A percentile compares a stretch with the other conserved stretches of the same genome.
Evolutionary conservation across 2,113 vertebrate species (phyloP).

Genomic region (Lota lota): DNA sequence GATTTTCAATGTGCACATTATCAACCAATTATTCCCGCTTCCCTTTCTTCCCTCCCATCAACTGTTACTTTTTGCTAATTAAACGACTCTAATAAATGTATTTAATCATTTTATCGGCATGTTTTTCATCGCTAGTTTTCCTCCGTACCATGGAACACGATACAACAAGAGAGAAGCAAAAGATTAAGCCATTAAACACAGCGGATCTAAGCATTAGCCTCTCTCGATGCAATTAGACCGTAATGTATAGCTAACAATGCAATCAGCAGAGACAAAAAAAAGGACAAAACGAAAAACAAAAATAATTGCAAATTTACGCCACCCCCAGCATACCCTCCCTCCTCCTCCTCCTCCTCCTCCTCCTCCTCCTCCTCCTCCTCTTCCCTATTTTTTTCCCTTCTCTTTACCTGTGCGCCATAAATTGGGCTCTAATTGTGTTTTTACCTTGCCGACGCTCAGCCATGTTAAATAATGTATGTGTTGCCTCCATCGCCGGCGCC

Average conservation of each 20-base stretch:
- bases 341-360: neutral
- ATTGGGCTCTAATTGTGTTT: slow-evolving; percentile 59
- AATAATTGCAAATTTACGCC: no score
- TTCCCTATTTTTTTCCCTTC: no score
- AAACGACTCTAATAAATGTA: slow-evolving; percentile 31
- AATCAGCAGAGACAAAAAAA: slow-evolving; percentile 50
- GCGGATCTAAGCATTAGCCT: slow-evolving; percentile 42
- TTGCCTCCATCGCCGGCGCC: slow-evolving; percentile 43
- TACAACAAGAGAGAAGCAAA: slow-evolving; percentile 21
- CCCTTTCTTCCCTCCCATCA: slow-evolving; percentile 31
- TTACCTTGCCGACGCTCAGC: slow-evolving; percentile 53
- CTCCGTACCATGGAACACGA: slow-evolving; percentile 40
- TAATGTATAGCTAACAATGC: slow-evolving; percentile 66
- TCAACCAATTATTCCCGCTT: slow-evolving; percentile 31
- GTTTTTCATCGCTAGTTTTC: slow-evolving; percentile 27
- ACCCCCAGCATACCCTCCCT: no score
- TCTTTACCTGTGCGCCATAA: slow-evolving; percentile 41
- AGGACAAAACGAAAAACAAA: slow-evolving; percentile 8
- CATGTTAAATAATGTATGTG: slow-evolving; percentile 66
- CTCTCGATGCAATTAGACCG: slow-evolving; percentile 53
- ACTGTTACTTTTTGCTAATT: slow-evolving; percentile 49
- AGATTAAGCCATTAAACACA: slow-evolving; percentile 48
- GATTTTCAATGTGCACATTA: slow-evolving; percentile 33
- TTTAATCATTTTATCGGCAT: slow-evolving; percentile 26
- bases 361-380: no score